phyloP scores from a whole-genome alignment of 2,888 invertebrate species.

The Tiphia femorata region DNA sequence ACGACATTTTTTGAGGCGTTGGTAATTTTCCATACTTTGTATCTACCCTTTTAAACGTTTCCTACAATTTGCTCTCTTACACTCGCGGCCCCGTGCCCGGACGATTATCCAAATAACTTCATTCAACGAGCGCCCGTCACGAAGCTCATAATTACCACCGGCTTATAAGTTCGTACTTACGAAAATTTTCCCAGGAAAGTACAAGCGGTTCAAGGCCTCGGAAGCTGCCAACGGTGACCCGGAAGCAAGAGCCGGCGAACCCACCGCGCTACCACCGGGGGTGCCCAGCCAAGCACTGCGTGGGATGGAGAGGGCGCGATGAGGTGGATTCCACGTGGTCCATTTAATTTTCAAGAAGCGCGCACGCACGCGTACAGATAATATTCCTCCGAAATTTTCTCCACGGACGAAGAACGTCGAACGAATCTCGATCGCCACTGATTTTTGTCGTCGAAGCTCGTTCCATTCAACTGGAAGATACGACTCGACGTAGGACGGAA shows the following conservation, averaged over 20 bases:
- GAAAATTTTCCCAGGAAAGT: slow-evolving; percentile 55
- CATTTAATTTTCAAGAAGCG: neutral
- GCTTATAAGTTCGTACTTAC: too few species aligned
- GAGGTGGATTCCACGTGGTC: too few species aligned
- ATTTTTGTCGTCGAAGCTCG: neutral
- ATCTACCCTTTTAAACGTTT: too few species aligned
- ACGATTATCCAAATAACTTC: too few species aligned
- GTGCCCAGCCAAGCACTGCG: slow-evolving; percentile 58
- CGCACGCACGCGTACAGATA: neutral
- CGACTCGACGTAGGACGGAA: neutral
- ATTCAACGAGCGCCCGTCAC: too few species aligned
- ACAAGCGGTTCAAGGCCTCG: slow-evolving; percentile 63
- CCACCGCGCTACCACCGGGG: slow-evolving; percentile 55
- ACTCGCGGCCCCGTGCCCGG: too few species aligned
- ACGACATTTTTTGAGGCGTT: too few species aligned
- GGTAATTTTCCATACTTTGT: too few species aligned
- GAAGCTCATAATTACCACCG: too few species aligned
- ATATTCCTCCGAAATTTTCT: neutral
- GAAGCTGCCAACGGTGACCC: slow-evolving; percentile 60
- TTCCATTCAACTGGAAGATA: neutral
- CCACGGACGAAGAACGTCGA: neutral
- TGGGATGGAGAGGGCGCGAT: slow-evolving; percentile 58
- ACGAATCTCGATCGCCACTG: neutral
- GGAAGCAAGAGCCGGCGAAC: slow-evolving; percentile 56
- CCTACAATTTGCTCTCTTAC: too few species aligned